Percentiles rank a stretch among this genome's conserved stretches.
These are phyloP conservation scores for Phenganax stokvisi DNA, from an alignment of 92 coral and sea anemone species.

Conservation along the genomic window DNA sequence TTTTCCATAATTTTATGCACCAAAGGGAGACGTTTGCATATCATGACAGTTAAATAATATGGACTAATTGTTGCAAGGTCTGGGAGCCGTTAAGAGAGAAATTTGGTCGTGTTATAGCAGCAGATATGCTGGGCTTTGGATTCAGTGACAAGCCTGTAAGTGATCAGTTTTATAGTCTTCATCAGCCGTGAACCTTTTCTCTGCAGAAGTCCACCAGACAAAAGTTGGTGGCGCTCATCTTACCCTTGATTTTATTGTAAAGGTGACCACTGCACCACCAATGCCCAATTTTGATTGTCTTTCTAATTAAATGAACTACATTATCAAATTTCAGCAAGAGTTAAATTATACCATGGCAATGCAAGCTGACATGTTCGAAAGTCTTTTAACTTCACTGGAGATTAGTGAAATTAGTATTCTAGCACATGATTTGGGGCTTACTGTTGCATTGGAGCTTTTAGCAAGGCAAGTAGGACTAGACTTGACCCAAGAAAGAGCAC, in stretches of 20 bases:
- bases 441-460: conserved; percentile 85
- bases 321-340: conserved; percentile 35
- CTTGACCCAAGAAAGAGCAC: neutral
- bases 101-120: conserved; percentile 82
- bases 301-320: neutral
- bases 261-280: too few relatives aligned
- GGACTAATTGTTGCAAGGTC: conserved; percentile 41
- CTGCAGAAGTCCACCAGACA: neutral
- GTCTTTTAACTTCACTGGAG: conserved; percentile 57
- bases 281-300: neutral
- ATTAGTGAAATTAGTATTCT: conserved; percentile 59
- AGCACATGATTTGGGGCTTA: conserved; percentile 94
- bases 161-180: neutral
- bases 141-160: conserved; percentile 98
- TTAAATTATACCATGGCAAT: conserved; percentile 71
- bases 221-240: too few relatives aligned
- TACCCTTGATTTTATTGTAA: too few relatives aligned
- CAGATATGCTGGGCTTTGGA: conserved; percentile 91
- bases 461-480: conserved; percentile 60
- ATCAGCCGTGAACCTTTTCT: too few relatives aligned
- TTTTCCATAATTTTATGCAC: neutral
- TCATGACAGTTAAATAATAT: neutral
- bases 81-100: conserved; percentile 69
- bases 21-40: neutral
- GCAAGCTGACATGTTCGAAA: conserved; percentile 76